Base-by-base conservation (phyloP, 1,140 invertebrate genomes). In the Hylaeus volcanicus region DNA sequence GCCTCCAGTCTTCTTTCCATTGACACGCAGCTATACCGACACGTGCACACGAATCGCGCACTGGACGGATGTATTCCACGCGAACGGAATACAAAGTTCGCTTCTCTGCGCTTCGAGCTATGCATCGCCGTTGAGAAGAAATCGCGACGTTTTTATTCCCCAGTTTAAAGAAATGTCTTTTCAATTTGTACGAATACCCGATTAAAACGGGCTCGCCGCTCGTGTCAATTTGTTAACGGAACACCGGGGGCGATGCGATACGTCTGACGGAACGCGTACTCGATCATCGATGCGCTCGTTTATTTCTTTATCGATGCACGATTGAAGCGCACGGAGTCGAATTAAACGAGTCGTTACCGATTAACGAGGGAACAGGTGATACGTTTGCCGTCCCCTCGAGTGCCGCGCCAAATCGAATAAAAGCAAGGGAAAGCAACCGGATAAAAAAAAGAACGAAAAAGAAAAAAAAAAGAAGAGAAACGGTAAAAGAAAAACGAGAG, bases 351-450 rank as follows among this genome's bases (percentile, higher is more conserved):
- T 58, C 63, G 63, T 66, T 65, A n/a, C 64, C 72, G 78, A 80
- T 80, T 60, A 74, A 84, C 43, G 81, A 74, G 81, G 74, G 61
- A 87, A 84, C 71, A 68, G 81, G 70, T 60, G 69, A 80, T 45
- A 48, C 45, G 74, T 41, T 77, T 74, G 80, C 68, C 73, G 69
- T 83, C 76, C 84, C 83, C 85, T 83, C 85, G 85, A 77, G 81
- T 86, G 81, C 77, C 81, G 75, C 77, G 64, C 73, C 81, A 87
- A 81, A 82, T 74, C 53, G 58, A 83, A 71, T 53, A 14, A 56
- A 1, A 56, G 39, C 11, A 12, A 45, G 43, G 1, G 43, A 45
- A 45, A 1, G 53, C 53, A 37, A 11, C 45, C 5, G 1, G 26
- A 26, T 26, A 51, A 51, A 14, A 12, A 43, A 39, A 43, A 14